Conservation (phyloP, 2,888 invertebrate genomes). For the Subacronicta megacephala region DNA sequence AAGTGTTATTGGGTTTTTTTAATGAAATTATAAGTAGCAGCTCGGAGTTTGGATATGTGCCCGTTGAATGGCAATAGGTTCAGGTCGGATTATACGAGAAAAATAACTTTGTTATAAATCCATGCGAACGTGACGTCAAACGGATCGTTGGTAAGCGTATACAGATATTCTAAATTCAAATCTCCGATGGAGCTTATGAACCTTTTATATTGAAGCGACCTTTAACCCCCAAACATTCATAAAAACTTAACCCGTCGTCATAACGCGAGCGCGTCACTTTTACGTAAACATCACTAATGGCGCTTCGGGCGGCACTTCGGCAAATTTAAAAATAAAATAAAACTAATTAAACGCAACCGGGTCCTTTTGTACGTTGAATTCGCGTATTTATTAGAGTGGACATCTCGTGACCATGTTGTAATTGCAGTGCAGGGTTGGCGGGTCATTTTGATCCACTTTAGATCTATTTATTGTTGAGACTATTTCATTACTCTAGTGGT, state of each 20-base stretch:
- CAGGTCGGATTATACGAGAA: no score
- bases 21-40: no score
- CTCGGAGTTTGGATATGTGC: no score
- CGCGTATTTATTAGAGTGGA: slow-evolving; percentile 71
- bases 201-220: neutral
- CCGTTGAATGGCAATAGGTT: no score
- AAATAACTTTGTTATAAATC: no score
- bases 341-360: slow-evolving; percentile 60
- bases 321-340: slow-evolving; percentile 50
- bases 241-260: slow-evolving; percentile 37
- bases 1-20: no score
- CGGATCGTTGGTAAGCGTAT: no score
- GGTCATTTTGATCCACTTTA: slow-evolving; percentile 8
- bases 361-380: slow-evolving; percentile 64
- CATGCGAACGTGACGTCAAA: no score
- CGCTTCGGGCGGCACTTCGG: slow-evolving; percentile 23
- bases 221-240: slow-evolving; percentile 19
- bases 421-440: slow-evolving; percentile 61
- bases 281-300: slow-evolving; percentile 48
- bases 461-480: neutral
- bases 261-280: slow-evolving; percentile 33
- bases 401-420: slow-evolving; percentile 61
- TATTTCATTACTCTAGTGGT: no score
- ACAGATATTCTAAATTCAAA: neutral
- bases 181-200: no score